phyloP scores from a whole-genome alignment of 2,113 vertebrate genomes.

The Callionymus lyra region DNA sequence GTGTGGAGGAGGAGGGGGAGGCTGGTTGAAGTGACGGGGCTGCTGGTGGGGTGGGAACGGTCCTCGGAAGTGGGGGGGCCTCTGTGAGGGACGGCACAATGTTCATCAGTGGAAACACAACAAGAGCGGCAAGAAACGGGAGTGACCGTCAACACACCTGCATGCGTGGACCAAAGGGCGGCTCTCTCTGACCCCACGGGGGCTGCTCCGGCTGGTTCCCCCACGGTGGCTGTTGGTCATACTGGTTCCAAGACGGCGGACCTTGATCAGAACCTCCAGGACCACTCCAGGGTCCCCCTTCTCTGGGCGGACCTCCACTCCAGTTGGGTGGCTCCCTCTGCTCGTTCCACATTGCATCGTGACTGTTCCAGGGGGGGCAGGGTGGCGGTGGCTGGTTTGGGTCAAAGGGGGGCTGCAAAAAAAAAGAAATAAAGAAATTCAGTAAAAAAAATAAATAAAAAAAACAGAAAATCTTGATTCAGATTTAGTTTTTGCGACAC shows the following conservation, averaged over 20 bases:
- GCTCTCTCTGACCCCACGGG: conserved; percentile 92
- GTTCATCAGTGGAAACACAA: background rate
- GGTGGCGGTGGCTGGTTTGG: conserved; percentile 83
- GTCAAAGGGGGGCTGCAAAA: conserved; percentile 65
- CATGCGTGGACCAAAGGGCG: conserved; percentile 83
- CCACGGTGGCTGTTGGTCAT: conserved; percentile 86
- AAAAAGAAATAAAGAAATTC: no score
- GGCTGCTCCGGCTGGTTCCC: conserved; percentile 87
- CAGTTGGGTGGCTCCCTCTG: conserved; percentile 87
- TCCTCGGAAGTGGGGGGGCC: conserved; percentile 90
- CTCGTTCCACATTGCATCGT: conserved; percentile 93
- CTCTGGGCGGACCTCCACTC: conserved; percentile 78
- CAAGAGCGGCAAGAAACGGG: background rate
- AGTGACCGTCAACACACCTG: conserved; percentile 43
- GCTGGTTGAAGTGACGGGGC: conserved; percentile 92
- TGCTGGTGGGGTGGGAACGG: conserved; percentile 94
- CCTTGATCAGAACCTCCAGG: conserved; percentile 73
- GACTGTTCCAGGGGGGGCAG: conserved; percentile 94
- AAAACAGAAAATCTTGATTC: conserved; percentile 1
- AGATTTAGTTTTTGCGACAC: no score
- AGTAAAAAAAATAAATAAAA: no score
- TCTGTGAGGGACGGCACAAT: conserved; percentile 42
- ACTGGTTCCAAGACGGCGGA: conserved; percentile 81
- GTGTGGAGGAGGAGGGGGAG: conserved; percentile 88
- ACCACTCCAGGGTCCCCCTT: conserved; percentile 73